Base-by-base conservation (phyloP, 1,140 invertebrate genomes). In the Macrocentrus cingulum region DNA sequence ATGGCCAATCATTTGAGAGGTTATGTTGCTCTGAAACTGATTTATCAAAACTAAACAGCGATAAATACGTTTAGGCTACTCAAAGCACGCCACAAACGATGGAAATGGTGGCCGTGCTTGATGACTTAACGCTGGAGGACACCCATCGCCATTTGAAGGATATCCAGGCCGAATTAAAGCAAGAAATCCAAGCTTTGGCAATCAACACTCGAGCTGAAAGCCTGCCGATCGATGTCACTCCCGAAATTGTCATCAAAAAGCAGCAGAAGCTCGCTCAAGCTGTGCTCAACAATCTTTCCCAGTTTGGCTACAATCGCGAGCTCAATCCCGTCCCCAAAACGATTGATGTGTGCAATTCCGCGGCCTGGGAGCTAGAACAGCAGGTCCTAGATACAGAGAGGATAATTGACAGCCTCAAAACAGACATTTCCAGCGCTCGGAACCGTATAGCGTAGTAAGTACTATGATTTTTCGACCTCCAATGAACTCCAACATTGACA, bases 121-220 rank as follows among this genome's bases (percentile, higher is more conserved):
- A 45, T 22, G 66, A 67, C 34, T 68, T 70, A 34, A 67, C 72
- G 1, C 46, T 74, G 2, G 55, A 73, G 29, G 70, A 77, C 42
- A 60, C 68, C 0, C 61, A 65, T 4, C 68, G 68, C 15, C 18
- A 56, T 19, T 39, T 78, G 6, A 64, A 63, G 41, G 61, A 71
- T 2, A 34, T 60, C 1, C 25, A 64, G 19, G 13, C 15, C 18
- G 59, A 69, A 15, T 59, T 49, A 11, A 22, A 62, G 16, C 8
- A 50, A 1, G 61, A 69, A 64, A 41, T 75, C 19, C 62, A 75
- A 2, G 18, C 61, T 15, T 51, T 76, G 41, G n/a, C n/a, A n/a
- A 62, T 61, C 5, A 20, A 61, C 2, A 8, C 37, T 18, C 8
- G 45, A 32, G 5, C 54, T 2, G n/a, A 19, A 1, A n/a, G 52